A percentile compares a stretch with the other conserved stretches of the same genome.
phyloP scores from a whole-genome alignment of 2,888 invertebrate genomes.

The Ceriagrion tenellum region DNA sequence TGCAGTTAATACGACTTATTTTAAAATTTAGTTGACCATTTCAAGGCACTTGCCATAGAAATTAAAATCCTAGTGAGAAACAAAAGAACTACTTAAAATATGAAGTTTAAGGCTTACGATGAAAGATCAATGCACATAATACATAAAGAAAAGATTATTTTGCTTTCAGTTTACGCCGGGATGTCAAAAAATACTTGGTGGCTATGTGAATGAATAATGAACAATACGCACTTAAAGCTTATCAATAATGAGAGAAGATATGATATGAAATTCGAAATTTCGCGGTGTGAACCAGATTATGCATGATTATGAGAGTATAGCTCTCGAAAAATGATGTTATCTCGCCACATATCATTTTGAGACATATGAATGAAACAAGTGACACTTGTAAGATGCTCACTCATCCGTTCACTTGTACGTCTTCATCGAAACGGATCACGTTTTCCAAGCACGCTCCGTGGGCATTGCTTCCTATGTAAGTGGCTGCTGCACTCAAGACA shows the following conservation, averaged over 20 bases:
- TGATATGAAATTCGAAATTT: neutral
- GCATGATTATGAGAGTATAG: neutral
- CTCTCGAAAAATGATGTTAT: neutral
- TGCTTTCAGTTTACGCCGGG: neutral
- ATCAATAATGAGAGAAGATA: neutral
- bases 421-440: neutral
- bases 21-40: no score
- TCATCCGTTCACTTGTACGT: neutral
- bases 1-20: no score
- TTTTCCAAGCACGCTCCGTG: neutral
- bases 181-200: neutral
- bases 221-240: no score
- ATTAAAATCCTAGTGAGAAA: no score
- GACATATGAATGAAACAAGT: neutral
- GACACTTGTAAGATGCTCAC: neutral
- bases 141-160: neutral
- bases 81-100: no score
- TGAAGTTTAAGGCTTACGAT: neutral
- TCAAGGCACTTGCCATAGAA: no score
- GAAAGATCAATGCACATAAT: neutral
- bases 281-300: neutral
- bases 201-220: neutral
- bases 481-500: neutral
- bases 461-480: neutral
- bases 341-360: no score